phyloP scores from a whole-genome alignment of 1,140 invertebrate genomes.

The Maconellicoccus hirsutus region DNA sequence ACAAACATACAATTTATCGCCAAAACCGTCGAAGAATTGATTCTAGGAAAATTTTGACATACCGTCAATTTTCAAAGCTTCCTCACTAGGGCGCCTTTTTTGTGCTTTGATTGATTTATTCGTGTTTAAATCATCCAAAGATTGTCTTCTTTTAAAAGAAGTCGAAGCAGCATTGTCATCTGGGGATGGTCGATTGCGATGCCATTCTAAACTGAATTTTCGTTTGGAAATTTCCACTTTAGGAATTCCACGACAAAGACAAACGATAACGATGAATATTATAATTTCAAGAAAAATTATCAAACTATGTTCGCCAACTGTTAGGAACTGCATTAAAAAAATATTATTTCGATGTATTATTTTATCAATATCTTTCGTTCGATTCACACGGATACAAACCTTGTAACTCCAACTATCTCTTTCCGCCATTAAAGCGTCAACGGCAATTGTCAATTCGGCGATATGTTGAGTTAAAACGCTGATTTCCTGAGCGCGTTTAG shows the following conservation, averaged over 20 bases:
- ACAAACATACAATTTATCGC: neutral
- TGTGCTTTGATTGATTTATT: constrained; percentile 34
- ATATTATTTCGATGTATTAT: constrained; percentile 33
- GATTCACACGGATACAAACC: constrained; percentile 31
- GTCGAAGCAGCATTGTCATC: constrained; percentile 20
- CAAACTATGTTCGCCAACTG: constrained; percentile 40
- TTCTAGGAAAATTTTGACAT: neutral
- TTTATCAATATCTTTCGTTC: constrained; percentile 11
- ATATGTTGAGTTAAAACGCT: constrained; percentile 46
- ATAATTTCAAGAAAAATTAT: constrained; percentile 42
- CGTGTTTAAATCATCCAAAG: constrained; percentile 27
- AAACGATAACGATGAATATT: constrained; percentile 39
- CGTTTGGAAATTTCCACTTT: constrained; percentile 28
- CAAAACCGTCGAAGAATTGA: constrained; percentile 1
- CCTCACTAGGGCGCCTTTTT: constrained; percentile 60
- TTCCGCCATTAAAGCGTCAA: constrained; percentile 49
- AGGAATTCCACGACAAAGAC: constrained; percentile 36
- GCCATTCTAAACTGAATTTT: constrained; percentile 24
- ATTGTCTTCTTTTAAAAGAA: constrained; percentile 26
- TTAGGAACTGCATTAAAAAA: constrained; percentile 27
- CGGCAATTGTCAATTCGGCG: constrained; percentile 39
- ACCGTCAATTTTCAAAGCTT: constrained; percentile 41
- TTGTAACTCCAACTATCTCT: constrained; percentile 48
- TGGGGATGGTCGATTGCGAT: constrained; percentile 15
- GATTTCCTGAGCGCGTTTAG: constrained; percentile 50